Base-by-base conservation (phyloP, 2,797 vertebrate genomes). In the Vespertilio murinus region DNA sequence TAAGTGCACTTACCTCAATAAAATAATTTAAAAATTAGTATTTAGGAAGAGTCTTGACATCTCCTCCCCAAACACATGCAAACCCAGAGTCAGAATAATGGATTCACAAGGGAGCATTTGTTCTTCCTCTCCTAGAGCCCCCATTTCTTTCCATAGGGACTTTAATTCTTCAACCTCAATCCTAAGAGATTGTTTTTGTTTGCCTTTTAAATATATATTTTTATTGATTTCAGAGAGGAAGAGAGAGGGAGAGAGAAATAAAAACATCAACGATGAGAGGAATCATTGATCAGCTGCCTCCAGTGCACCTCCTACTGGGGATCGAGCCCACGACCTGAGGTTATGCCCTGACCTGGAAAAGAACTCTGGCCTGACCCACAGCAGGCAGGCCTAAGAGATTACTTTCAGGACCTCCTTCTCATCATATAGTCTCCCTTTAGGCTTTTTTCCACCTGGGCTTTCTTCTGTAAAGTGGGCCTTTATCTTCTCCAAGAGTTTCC, bases 1-100 rank as follows among this genome's bases (percentile, higher is more conserved):
- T 79, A 92, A 92, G 59, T 74, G 30, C 54, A 65, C 83, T 93
- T 94, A 89, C 69, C 23, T 86, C 90, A 92, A 56, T 78, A 79
- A 71, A 77, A 64, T 69, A 64, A 65, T n/a, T 94, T 73, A 18
- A 40, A 91, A 78, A 25, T 92, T 61, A 65, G 3, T 70, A 75
- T 84, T 56, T 94, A 73, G 82, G 64, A 92, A 85, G n/a, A 92
- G 23, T 71, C 13, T 69, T 90, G 25, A 40, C 25, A 73, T 40
- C 30, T n/a, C 12, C 16, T 93, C 30, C 74, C 35, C 20, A 93
- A 86, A 90, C 14, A 74, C 45, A 78, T 67, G 40, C 14, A 78
- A 83, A 61, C 25, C 14, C 33, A 81, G 28, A 70, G 14, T 75
- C 67, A 88, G 49, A 93, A 91, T 38, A 85, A 33, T 59, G 75